These are phyloP conservation scores for Tholera decimalis DNA, from an alignment of 2,888 invertebrate species.

Conservation along the genomic window DNA sequence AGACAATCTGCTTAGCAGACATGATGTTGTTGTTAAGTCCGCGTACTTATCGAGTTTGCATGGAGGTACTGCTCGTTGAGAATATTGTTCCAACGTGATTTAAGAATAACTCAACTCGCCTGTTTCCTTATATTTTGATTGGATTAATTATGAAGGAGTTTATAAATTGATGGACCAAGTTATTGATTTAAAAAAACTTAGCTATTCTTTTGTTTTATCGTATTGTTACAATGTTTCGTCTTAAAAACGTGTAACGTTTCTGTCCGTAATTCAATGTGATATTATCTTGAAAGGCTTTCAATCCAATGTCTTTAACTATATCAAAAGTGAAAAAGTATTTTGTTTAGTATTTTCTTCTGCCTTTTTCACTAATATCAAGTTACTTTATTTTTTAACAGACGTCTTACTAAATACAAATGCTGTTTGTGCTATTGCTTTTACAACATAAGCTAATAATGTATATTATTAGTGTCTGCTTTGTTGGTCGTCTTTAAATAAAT, in stretches of 20 bases:
- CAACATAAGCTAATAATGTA: too few relatives aligned
- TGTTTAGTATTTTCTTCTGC: too few relatives aligned
- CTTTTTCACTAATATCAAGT: too few relatives aligned
- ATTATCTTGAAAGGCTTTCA: background rate
- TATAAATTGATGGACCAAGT: conserved; percentile 22
- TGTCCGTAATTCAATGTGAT: background rate
- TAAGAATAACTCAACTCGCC: conserved; percentile 31
- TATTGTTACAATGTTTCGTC: background rate
- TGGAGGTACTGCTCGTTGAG: conserved; percentile 12
- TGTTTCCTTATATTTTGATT: conserved; percentile 29
- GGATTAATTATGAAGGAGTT: conserved; percentile 16
- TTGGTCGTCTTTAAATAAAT: too few relatives aligned
- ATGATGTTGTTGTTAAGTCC: conserved; percentile 55
- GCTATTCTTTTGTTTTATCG: background rate
- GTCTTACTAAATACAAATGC: too few relatives aligned
- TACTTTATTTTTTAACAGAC: too few relatives aligned
- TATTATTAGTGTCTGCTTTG: too few relatives aligned
- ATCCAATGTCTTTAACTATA: background rate
- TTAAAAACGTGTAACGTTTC: background rate
- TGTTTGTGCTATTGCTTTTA: too few relatives aligned
- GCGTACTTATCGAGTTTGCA: conserved; percentile 53
- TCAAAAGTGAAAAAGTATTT: too few relatives aligned
- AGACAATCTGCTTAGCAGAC: conserved; percentile 39
- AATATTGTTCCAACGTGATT: conserved; percentile 42
- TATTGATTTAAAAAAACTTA: background rate